Conservation (phyloP, 2,797 vertebrate genomes). For the Phataginus tricuspis region DNA sequence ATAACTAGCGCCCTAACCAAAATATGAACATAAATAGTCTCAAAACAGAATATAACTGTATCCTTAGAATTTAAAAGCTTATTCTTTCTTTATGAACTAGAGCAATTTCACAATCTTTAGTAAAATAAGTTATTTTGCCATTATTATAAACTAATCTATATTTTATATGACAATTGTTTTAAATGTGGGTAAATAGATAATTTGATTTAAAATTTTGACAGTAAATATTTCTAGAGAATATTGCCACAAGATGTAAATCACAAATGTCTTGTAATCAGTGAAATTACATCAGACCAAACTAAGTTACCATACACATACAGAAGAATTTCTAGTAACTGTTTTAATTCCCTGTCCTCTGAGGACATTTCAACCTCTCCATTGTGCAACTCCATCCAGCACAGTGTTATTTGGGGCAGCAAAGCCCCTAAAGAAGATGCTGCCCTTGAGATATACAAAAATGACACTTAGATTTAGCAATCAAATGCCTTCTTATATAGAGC, state of each 20-base stretch:
- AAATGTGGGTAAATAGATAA: not conserved
- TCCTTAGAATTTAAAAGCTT: not conserved
- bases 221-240: not conserved
- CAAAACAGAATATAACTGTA: not conserved
- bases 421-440: not conserved
- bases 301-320: not conserved
- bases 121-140: not conserved
- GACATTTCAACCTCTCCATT: not conserved
- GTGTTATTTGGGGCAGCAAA: not conserved
- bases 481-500: not conserved
- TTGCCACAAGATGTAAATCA: not conserved
- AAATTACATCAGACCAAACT: not conserved
- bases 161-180: not conserved
- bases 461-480: not conserved
- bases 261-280: slow-evolving; percentile 4
- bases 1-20: not conserved
- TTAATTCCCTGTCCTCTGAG: not conserved
- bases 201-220: not conserved
- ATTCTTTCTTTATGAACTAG: not conserved
- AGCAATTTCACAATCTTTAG: not conserved
- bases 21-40: not conserved
- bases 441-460: not conserved
- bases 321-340: not conserved
- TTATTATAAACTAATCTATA: slow-evolving; percentile 1
- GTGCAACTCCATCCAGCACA: not conserved